These are phyloP conservation scores for Percina caprodes DNA, from an alignment of 2,113 vertebrate species.

Conservation along the genomic window DNA sequence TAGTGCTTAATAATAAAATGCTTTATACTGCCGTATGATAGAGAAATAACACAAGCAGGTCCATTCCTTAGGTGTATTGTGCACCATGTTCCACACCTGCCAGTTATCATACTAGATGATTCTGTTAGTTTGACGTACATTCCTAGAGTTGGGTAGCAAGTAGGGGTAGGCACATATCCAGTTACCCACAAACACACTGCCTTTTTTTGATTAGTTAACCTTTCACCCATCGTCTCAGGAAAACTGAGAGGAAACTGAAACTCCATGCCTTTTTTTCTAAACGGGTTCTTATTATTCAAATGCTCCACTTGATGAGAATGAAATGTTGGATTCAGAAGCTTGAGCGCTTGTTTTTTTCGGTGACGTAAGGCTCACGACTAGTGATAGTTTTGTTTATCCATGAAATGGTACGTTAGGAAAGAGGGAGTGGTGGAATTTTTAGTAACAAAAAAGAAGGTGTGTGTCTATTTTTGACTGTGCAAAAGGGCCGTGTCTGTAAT, in stretches of 20 bases:
- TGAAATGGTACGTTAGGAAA: constrained; percentile 43
- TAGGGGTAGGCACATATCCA: constrained; percentile 78
- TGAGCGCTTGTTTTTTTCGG: constrained; percentile 25
- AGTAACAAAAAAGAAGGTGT: constrained; percentile 2
- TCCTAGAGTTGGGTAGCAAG: constrained; percentile 80
- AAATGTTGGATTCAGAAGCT: constrained; percentile 54
- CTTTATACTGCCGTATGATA: constrained; percentile 85
- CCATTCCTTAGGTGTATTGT: constrained; percentile 80
- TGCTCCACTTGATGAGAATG: constrained; percentile 41
- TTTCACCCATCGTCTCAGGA: constrained; percentile 80
- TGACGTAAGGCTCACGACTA: constrained; percentile 42
- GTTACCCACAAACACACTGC: constrained; percentile 81
- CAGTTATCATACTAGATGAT: constrained; percentile 74
- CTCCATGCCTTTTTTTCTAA: constrained; percentile 81
- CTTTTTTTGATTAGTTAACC: constrained; percentile 77
- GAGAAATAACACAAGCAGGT: constrained; percentile 84
- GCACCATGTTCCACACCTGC: constrained; percentile 81
- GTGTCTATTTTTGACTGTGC: constrained; percentile 43
- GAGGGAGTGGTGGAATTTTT: constrained; percentile 46
- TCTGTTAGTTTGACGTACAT: constrained; percentile 81
- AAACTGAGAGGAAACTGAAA: constrained; percentile 81
- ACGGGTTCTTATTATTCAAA: constrained; percentile 74
- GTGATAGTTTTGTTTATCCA: constrained; percentile 31
- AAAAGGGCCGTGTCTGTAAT: constrained; percentile 55
- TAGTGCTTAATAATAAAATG: constrained; percentile 83